These are phyloP conservation scores for Clunio marinus DNA, from an alignment of 2,888 invertebrate species.

Conservation along the genomic window DNA sequence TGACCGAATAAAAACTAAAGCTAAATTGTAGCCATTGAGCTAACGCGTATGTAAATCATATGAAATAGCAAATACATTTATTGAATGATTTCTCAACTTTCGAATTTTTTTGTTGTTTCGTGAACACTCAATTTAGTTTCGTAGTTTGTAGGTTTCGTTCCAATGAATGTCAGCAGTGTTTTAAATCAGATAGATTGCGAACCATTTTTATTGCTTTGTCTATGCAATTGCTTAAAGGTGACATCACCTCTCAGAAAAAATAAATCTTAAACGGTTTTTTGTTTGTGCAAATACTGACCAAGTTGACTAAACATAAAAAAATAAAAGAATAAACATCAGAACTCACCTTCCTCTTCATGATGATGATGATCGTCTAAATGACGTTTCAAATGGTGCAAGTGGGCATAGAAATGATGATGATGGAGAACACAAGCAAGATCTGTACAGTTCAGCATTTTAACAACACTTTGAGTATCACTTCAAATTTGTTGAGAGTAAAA, in stretches of 20 bases:
- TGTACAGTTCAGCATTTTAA: constrained; percentile 46
- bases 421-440: constrained; percentile 46
- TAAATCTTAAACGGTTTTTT: not conserved
- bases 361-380: constrained; percentile 45
- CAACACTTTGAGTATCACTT: too few relatives aligned
- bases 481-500: too few relatives aligned
- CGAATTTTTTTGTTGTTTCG: constrained; percentile 11
- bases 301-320: not conserved
- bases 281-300: not conserved
- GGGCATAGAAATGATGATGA: constrained; percentile 47
- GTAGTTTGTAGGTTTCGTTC: too few relatives aligned
- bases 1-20: not conserved
- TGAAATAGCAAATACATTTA: not conserved
- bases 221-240: too few relatives aligned
- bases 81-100: constrained; percentile 34
- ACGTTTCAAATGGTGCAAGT: constrained; percentile 45
- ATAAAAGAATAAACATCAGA: not conserved
- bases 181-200: too few relatives aligned
- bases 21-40: not conserved
- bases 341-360: constrained; percentile 34
- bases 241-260: too few relatives aligned
- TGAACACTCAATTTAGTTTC: not conserved
- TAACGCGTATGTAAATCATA: not conserved
- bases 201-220: too few relatives aligned
- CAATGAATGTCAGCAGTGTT: too few relatives aligned